Conservation (phyloP, 2,797 vertebrate genomes). For the Vireo griseus region DNA sequence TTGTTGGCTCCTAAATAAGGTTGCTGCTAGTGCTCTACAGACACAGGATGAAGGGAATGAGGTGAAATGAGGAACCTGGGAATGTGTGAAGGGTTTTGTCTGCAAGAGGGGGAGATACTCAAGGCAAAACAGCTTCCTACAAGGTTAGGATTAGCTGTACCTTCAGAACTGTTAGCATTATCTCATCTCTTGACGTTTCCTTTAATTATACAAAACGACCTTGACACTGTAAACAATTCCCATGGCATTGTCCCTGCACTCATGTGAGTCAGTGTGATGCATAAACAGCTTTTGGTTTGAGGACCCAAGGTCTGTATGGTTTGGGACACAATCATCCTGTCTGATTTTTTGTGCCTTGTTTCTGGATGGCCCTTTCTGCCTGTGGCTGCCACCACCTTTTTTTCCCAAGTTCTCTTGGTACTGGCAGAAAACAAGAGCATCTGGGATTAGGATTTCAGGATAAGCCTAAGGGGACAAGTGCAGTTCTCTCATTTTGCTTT, state of each 20-base stretch:
- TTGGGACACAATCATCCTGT: not conserved
- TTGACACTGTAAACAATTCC: slow-evolving; percentile 33
- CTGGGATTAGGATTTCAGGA: not conserved
- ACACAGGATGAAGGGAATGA: not conserved
- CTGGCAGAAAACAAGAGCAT: not conserved
- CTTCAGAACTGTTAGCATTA: not conserved
- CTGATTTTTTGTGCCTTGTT: not conserved
- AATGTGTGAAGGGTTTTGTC: not conserved
- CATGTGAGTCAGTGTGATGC: not conserved
- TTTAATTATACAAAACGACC: slow-evolving; percentile 22
- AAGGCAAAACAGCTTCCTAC: not conserved
- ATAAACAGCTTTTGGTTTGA: not conserved
- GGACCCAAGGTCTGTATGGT: not conserved
- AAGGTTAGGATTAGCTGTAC: not conserved
- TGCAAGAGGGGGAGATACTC: not conserved
- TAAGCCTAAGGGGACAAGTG: not conserved
- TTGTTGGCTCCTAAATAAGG: not conserved
- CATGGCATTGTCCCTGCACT: slow-evolving; percentile 24
- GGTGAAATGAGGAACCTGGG: not conserved
- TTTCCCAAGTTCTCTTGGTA: not conserved
- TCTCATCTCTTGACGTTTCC: slow-evolving; percentile 44
- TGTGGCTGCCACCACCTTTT: accelerated
- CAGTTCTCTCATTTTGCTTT: not conserved
- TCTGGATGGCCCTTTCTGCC: not conserved
- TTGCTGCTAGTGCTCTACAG: not conserved